These are phyloP conservation scores for Nothocercus julius DNA, from an alignment of 2,113 vertebrate species.

Conservation along the genomic window DNA sequence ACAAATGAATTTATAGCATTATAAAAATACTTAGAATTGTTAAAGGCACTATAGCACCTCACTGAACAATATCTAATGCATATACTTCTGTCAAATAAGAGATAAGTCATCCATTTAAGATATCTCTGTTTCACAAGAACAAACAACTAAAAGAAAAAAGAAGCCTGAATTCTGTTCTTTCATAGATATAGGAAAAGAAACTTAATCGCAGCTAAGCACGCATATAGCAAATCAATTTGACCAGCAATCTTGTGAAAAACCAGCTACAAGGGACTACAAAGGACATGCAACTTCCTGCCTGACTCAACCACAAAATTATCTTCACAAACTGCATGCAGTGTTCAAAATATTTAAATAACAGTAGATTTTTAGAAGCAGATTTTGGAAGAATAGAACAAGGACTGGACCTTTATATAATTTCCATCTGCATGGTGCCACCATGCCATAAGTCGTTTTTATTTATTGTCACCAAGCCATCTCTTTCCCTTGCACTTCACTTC, in stretches of 20 bases:
- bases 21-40: too few species aligned
- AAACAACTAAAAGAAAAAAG: not conserved
- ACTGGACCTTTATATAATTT: not conserved
- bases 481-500: not conserved
- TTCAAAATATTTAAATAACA: not conserved
- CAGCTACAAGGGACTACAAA: not conserved
- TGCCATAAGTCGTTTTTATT: not conserved
- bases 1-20: too few species aligned
- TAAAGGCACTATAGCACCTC: too few species aligned
- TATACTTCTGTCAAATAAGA: not conserved
- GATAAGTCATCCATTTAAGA: not conserved
- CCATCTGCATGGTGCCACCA: not conserved
- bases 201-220: not conserved
- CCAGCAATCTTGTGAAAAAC: not conserved
- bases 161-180: not conserved
- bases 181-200: not conserved
- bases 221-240: not conserved
- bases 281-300: not conserved
- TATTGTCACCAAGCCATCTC: not conserved
- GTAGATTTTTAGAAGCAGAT: not conserved
- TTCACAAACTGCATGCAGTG: not conserved
- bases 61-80: too few species aligned
- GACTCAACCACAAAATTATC: not conserved
- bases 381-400: not conserved
- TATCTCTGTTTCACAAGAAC: not conserved